Conservation (phyloP, 2,797 vertebrate species). For the Hypotaenidia okinawae region DNA sequence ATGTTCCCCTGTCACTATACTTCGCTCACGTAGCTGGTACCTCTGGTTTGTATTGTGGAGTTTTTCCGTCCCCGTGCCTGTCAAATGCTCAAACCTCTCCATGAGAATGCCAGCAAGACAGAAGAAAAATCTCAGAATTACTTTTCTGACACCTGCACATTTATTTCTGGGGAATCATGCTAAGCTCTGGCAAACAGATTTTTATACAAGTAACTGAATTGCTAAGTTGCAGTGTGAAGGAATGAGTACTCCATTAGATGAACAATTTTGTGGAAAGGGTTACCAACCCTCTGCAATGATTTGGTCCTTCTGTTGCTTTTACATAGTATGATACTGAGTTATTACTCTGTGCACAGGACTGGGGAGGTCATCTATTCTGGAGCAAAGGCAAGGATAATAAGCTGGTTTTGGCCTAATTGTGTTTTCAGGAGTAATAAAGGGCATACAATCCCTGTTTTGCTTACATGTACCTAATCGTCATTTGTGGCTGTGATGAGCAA, state of each 20-base stretch:
- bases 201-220: neutral
- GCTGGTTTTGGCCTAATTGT: neutral
- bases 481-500: neutral
- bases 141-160: neutral
- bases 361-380: neutral
- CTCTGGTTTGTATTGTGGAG: neutral
- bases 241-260: neutral
- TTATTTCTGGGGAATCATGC: neutral
- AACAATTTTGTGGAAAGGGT: neutral
- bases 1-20: rapidly evolving
- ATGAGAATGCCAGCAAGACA: neutral
- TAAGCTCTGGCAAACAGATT: neutral
- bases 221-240: neutral
- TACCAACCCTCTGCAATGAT: neutral
- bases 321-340: neutral
- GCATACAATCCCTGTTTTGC: neutral
- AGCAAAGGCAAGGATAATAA: neutral
- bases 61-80: neutral
- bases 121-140: neutral
- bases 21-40: neutral
- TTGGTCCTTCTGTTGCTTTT: neutral
- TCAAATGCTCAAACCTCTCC: neutral
- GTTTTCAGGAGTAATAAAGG: neutral
- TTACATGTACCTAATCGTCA: neutral
- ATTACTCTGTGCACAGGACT: neutral